Percentiles rank a stretch among this genome's conserved stretches.
These are phyloP conservation scores for Sycophila sp. DNA, from an alignment of 1,140 invertebrate species.

Conservation along the genomic window DNA sequence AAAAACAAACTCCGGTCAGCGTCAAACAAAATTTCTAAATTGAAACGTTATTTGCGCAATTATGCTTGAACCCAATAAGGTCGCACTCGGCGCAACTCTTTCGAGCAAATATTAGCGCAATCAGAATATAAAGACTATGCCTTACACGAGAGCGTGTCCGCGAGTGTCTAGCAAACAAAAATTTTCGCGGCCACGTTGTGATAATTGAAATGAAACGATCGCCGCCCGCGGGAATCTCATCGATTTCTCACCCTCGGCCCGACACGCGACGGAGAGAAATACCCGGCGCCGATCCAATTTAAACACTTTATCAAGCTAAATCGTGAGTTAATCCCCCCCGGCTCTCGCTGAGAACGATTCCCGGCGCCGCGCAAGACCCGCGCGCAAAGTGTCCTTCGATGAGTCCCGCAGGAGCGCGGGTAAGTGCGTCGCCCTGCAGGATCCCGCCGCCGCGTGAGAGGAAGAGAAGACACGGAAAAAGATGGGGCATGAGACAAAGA, in stretches of 20 bases:
- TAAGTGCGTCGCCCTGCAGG: not conserved
- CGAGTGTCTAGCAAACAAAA: conserved; percentile 11
- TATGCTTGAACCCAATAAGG: too few species aligned
- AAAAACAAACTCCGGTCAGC: too few species aligned
- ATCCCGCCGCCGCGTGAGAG: not conserved
- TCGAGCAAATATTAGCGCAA: too few species aligned
- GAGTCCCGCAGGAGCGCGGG: not conserved
- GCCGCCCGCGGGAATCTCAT: not conserved
- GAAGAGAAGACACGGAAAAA: not conserved
- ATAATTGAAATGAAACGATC: conserved; percentile 20
- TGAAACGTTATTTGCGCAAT: too few species aligned
- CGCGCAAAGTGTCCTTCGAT: not conserved
- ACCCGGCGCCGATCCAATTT: not conserved
- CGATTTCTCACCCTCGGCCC: not conserved
- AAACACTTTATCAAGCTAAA: not conserved
- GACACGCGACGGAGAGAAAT: not conserved
- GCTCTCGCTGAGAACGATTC: not conserved
- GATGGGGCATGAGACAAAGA: too few species aligned
- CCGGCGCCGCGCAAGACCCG: not conserved
- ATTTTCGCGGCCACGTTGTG: not conserved
- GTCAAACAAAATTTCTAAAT: too few species aligned
- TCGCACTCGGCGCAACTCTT: too few species aligned
- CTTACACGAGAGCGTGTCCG: too few species aligned
- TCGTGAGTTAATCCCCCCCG: not conserved
- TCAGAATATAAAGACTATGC: too few species aligned